Evolutionary conservation across 1,140 invertebrate species (phyloP), one percentile per base, ranked within the genome.

Genomic region (Hormaphis cornu): DNA sequence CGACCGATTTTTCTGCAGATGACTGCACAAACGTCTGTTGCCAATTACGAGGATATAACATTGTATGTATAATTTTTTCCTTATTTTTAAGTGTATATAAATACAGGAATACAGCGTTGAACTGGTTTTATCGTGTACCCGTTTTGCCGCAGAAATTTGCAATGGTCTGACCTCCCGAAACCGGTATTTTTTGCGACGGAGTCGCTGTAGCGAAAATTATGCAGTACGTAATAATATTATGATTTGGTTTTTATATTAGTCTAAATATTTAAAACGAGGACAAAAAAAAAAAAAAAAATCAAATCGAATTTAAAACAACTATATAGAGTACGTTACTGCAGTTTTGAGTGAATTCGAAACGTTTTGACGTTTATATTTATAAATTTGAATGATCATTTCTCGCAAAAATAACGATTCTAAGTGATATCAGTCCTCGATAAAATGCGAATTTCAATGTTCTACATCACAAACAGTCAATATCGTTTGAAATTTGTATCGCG

Each of bases 151-250:
- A 40, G 35, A 40, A 58, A 40, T 58, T n/a, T 58, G 33, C 54
- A 3, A 40, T 24, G 14, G 40, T 24, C 33, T 58, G 54, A 58
- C 54, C 54, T 58, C 35, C 20, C 35, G 18, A 24, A 58, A 58
- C 54, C 54, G 12, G 54, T 58, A 18, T 35, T 40, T 56, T 56
- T 56, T 40, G n/a, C n/a, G n/a, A n/a, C 18, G n/a, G 18, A 54
- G 20, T 58, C 12, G 14, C 54, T 35, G 37, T 58, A 33, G 20
- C 20, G 7, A 58, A 37, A 58, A 40, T 10, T 58, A 58, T 40
- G 35, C 20, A 18, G 22, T n/a, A n/a, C n/a, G n/a, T 18, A 58
- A 58, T 40, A 40, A 40, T n/a, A 58, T 58, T 40, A 22, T 37
- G 10, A 24, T 24, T 3, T 20, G 40, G 37, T 24, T 58, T 58